Percentiles rank a stretch among this genome's conserved stretches.
These are phyloP conservation scores for Brachyhypopomus occidentalis DNA, from an alignment of 2,113 vertebrate genomes.

Conservation along the genomic window DNA sequence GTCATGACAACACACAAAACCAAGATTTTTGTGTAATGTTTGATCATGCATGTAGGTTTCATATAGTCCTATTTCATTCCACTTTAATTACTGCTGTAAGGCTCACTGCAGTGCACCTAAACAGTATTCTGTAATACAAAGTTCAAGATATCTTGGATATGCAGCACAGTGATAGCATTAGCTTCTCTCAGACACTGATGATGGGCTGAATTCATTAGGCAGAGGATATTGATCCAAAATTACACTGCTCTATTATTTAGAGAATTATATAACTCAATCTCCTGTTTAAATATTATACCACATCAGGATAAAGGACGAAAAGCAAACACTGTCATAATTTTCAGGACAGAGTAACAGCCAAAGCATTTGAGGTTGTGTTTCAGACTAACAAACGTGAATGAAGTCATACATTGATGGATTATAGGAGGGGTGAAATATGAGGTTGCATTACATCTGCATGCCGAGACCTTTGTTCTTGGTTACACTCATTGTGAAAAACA, in stretches of 20 bases:
- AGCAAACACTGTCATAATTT: conserved; percentile 19
- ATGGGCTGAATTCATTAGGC: neutral
- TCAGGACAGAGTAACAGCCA: conserved; percentile 6
- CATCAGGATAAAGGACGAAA: neutral
- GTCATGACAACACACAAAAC: too few species aligned
- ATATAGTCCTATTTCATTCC: too few species aligned
- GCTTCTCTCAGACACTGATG: neutral
- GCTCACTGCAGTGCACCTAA: neutral
- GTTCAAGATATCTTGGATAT: neutral
- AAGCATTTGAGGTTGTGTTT: conserved; percentile 7
- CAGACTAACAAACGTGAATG: conserved; percentile 36
- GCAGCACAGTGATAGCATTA: neutral
- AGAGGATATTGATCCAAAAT: neutral
- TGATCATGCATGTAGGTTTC: neutral
- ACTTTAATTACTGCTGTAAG: neutral
- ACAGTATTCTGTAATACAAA: neutral
- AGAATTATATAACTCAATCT: conserved; percentile 21
- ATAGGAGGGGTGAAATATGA: conserved; percentile 31
- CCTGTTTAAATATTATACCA: conserved; percentile 4
- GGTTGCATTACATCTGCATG: conserved; percentile 15
- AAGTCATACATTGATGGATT: conserved; percentile 25
- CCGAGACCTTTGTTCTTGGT: conserved; percentile 17
- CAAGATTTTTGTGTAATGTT: neutral
- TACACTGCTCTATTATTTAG: conserved; percentile 14
- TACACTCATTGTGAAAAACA: conserved; percentile 11